Percentiles rank a stretch among this genome's conserved stretches.
Conservation (phyloP, 2,888 invertebrate genomes). For the Tridacna gigas region DNA sequence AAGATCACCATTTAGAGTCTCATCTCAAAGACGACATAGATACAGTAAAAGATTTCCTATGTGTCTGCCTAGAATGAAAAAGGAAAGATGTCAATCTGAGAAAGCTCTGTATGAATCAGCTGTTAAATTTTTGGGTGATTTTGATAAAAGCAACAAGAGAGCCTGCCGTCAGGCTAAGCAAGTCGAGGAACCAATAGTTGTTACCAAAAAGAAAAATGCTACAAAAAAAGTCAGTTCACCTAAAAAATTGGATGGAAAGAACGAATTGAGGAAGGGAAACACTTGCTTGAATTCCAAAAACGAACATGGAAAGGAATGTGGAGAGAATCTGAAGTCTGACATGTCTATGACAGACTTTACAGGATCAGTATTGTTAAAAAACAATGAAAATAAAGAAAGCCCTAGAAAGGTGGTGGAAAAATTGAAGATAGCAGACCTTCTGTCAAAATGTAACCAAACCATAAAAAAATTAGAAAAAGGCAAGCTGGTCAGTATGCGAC, state of each 20-base stretch:
- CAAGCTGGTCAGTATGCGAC: constrained; percentile 12
- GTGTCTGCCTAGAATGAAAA: not conserved
- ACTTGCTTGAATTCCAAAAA: not conserved
- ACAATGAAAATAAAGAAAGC: not conserved
- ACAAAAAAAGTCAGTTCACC: not conserved
- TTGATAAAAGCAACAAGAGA: constrained; percentile 9
- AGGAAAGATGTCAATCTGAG: not conserved
- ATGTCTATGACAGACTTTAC: no score
- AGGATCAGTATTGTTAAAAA: not conserved
- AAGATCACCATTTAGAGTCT: not conserved
- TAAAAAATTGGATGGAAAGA: not conserved
- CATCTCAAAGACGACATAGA: not conserved
- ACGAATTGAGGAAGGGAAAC: not conserved
- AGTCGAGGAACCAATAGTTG: not conserved
- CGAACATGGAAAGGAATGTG: not conserved
- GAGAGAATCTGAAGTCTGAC: not conserved
- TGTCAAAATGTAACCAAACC: not conserved
- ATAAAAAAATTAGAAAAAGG: not conserved
- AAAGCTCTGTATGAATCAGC: constrained; percentile 8
- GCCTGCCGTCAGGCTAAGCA: not conserved
- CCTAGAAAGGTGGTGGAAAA: not conserved
- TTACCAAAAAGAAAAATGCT: not conserved
- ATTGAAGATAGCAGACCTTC: not conserved
- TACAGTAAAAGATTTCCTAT: constrained; percentile 11
- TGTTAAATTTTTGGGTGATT: constrained; percentile 1